Evolutionary conservation across 1,140 invertebrate species (phyloP), one percentile per base, ranked within the genome.

Genomic region (Brachionus asplanchnoidis): DNA sequence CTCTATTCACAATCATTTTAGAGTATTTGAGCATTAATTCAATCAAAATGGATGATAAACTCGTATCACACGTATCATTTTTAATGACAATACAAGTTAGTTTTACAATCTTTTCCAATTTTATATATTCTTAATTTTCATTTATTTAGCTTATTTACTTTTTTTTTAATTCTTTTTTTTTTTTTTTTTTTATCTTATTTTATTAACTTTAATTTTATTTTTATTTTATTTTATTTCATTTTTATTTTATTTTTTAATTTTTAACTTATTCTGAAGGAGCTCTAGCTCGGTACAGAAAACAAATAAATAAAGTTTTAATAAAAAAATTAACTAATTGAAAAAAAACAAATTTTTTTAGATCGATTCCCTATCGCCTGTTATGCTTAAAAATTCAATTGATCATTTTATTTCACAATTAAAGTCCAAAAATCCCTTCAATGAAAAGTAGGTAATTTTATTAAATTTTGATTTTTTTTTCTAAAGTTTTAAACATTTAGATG

Each of bases 21-120:
- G 73, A 77, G 42, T 77, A 53, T 32, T 77, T 77, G 26, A 50
- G 73, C n/a, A 7, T 20, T 26, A 77, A 77, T 50, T 77, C 73
- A 12, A 50, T 8, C 5, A 23, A 77, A 53, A 77, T 77, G 26
- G 73, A 77, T 11, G 73, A 77, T 50, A 77, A 77, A 77, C 9
- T 50, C 12, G 73, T 77, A n/a, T 50, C 73, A 26, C 73, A 50
- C n/a, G 26, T 77, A 20, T 50, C 73, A 20, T 77, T 77, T 50
- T 23, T 77, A 77, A 44, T 77, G 20, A 50, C 73, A 12, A 23
- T 77, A 50, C 73, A 77, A 28, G 73, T 77, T 20, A 9, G 7
- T 12, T 50, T n/a, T n/a, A n/a, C n/a, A n/a, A n/a, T n/a, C n/a
- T n/a, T n/a, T n/a, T n/a, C n/a, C n/a, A n/a, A n/a, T n/a, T n/a